These are phyloP conservation scores for Nephrotoma guestfalica DNA, from an alignment of 2,888 invertebrate genomes.

Conservation along the genomic window DNA sequence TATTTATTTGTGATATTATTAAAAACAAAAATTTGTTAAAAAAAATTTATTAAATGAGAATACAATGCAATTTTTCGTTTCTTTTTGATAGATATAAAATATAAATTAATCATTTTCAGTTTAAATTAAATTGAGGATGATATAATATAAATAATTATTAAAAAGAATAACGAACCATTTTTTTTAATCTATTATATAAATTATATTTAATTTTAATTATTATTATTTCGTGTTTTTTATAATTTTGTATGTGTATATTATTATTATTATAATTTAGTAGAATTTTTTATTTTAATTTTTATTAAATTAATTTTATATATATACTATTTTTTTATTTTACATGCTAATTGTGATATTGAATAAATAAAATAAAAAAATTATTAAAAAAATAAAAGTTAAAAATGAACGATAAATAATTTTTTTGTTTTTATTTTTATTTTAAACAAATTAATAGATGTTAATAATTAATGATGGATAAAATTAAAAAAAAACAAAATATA, in stretches of 20 bases:
- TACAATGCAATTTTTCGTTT: not conserved
- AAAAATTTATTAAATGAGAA: not conserved
- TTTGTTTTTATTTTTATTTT: not conserved
- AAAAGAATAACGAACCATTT: not conserved
- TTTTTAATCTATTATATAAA: not conserved
- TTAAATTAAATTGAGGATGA: not conserved
- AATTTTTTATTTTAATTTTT: not conserved
- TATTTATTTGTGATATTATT: not conserved
- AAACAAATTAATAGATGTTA: conserved; percentile 2
- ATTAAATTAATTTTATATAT: not conserved
- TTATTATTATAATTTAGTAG: not conserved
- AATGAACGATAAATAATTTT: conserved; percentile 4
- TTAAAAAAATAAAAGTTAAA: not conserved
- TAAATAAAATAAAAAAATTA: not conserved
- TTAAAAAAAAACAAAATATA: not conserved
- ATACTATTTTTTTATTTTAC: not conserved
- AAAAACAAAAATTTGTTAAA: not conserved
- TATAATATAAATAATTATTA: not conserved
- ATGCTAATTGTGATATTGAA: not conserved
- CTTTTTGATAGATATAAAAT: not conserved
- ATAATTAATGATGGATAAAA: not conserved
- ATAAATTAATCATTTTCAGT: not conserved
- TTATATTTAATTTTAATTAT: not conserved
- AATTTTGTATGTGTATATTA: not conserved
- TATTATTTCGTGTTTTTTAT: not conserved